Evolutionary conservation across 2,797 vertebrate species (phyloP).

Genomic region (Trichosurus vulpecula): DNA sequence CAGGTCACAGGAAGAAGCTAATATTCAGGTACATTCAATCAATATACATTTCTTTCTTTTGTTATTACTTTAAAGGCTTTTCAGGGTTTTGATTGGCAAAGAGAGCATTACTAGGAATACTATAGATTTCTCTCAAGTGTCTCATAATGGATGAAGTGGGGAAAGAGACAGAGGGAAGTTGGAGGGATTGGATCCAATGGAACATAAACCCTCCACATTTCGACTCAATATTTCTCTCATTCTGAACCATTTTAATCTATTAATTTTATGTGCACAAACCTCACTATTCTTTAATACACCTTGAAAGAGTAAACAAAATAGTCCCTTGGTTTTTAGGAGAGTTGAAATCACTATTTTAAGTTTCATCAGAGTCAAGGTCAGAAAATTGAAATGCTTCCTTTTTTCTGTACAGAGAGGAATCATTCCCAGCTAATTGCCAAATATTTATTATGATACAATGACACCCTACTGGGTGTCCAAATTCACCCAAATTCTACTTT

Average conservation of each 20-base stretch:
- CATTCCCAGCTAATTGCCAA: background rate
- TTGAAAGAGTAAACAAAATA: background rate
- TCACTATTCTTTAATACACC: background rate
- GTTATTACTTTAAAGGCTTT: background rate
- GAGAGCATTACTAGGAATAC: rapidly evolving
- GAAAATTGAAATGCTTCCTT: background rate
- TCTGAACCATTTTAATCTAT: background rate
- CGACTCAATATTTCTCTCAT: background rate
- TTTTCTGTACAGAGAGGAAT: background rate
- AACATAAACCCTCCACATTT: background rate
- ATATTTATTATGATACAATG: slow-evolving; percentile 6
- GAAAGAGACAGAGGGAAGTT: background rate
- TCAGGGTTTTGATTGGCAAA: background rate
- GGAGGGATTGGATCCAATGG: rapidly evolving
- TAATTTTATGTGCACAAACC: background rate
- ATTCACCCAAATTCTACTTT: slow-evolving; percentile 45
- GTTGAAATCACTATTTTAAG: background rate
- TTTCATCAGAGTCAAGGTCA: background rate
- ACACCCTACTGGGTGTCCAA: background rate
- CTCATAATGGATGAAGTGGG: background rate
- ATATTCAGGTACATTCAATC: background rate
- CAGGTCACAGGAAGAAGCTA: background rate
- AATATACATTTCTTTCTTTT: background rate
- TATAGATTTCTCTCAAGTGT: background rate
- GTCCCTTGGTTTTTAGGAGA: background rate